These are phyloP conservation scores for Helostoma temminkii DNA, from an alignment of 2,797 vertebrate genomes.

Conservation along the genomic window DNA sequence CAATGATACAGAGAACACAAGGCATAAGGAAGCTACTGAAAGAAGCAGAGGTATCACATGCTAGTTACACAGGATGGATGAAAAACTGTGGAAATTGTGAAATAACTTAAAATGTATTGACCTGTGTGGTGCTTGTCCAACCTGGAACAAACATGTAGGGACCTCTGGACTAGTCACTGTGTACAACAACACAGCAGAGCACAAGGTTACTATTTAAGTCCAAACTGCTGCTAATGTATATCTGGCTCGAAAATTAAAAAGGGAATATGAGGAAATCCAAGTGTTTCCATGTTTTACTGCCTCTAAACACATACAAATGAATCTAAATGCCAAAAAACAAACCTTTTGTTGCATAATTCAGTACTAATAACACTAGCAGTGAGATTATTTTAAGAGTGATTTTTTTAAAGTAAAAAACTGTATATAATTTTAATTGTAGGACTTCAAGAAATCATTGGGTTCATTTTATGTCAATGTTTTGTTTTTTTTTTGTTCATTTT, in stretches of 20 bases:
- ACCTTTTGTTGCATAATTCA: slow-evolving; percentile 79
- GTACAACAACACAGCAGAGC: slow-evolving; percentile 53
- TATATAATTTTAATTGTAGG: slow-evolving; percentile 69
- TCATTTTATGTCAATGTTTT: slow-evolving; percentile 55
- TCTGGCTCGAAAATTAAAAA: slow-evolving; percentile 77
- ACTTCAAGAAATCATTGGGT: slow-evolving; percentile 51
- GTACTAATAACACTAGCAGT: slow-evolving; percentile 75
- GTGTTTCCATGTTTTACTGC: slow-evolving; percentile 74
- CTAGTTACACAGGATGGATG: slow-evolving; percentile 26
- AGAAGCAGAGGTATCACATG: slow-evolving; percentile 32
- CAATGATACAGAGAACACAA: slow-evolving; percentile 25
- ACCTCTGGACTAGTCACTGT: slow-evolving; percentile 57
- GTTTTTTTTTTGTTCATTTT: too few relatives aligned
- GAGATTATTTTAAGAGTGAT: slow-evolving; percentile 74
- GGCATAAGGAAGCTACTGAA: slow-evolving; percentile 25
- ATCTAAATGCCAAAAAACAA: slow-evolving; percentile 84
- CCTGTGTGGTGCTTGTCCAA: slow-evolving; percentile 37
- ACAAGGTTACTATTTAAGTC: slow-evolving; percentile 73
- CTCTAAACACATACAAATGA: slow-evolving; percentile 67
- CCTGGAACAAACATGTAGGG: slow-evolving; percentile 46
- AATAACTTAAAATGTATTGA: slow-evolving; percentile 16
- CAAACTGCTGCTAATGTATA: slow-evolving; percentile 79
- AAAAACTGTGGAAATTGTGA: slow-evolving; percentile 22
- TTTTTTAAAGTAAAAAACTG: slow-evolving; percentile 77
- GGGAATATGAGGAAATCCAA: slow-evolving; percentile 76